Evolutionary conservation across 2,797 vertebrate genomes (phyloP).

Genomic region (Danio tinwini): DNA sequence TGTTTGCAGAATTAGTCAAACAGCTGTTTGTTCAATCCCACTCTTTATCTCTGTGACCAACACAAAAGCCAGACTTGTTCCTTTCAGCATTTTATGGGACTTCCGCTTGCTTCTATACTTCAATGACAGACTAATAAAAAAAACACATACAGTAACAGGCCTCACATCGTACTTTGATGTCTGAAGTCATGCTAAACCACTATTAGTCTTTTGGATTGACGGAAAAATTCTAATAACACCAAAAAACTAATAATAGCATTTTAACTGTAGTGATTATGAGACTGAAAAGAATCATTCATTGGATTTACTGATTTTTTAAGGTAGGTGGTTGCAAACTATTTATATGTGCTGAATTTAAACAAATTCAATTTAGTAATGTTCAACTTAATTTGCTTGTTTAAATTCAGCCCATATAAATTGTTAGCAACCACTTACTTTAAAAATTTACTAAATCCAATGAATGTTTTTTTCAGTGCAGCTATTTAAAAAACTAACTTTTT

Average conservation of each 20-base stretch:
- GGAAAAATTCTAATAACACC: neutral
- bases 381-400: too few species aligned
- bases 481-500: too few species aligned
- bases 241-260: too few species aligned
- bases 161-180: neutral
- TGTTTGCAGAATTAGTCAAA: conserved; percentile 46
- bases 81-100: neutral
- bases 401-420: too few species aligned
- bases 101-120: neutral
- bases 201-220: neutral
- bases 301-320: too few species aligned
- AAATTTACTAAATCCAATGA: too few species aligned
- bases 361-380: too few species aligned
- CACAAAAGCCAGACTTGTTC: conserved; percentile 66
- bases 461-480: too few species aligned
- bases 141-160: neutral
- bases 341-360: too few species aligned
- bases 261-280: neutral
- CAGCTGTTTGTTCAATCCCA: conserved; percentile 44
- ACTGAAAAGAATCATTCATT: too few species aligned
- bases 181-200: neutral
- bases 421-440: too few species aligned
- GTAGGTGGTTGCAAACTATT: too few species aligned
- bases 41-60: conserved; percentile 52
- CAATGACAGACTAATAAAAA: neutral